Evolutionary conservation across 1,140 invertebrate species (phyloP), one percentile per base, ranked within the genome.

Genomic region (Caenorhabditis remanei): DNA sequence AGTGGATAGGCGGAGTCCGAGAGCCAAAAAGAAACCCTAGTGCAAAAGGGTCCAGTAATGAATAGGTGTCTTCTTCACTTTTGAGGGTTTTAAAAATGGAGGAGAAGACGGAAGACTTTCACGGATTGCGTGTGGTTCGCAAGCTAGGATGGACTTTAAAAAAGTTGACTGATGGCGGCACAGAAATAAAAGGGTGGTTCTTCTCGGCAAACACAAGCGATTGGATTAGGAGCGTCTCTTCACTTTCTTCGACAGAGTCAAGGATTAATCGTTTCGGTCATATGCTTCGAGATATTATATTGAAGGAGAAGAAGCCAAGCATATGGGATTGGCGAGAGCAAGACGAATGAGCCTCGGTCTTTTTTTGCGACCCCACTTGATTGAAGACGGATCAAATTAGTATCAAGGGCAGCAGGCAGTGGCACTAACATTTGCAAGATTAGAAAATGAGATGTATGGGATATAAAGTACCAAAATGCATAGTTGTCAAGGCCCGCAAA

Each of bases 261-360:
- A 79, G 46, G 21, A 79, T 79, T 79, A 79, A 79, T 79, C 71
- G 43, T 41, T 50, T 50, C 67, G 43, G 67, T 71, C 71, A 79
- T 79, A 79, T 79, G 71, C 46, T 79, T 50, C 71, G 13, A n/a
- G 71, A 79, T 79, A 71, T 71, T 46, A 79, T 48, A 79, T 79
- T 79, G 46, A 40, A 21, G 56, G 16, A 65, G 24, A 40, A 50
- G 71, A 79, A 79, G 46, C 71, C 71, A 79, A 50, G 21, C 71
- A 79, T 79, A 79, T 79, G 43, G 71, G 40, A 79, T 71, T 46
- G 67, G 67, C 67, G 19, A 71, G 67, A 71, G 67, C 43, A 79
- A 50, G 71, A 79, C 43, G 46, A 53, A 79, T 79, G 71, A 79
- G 71, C 43, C n/a, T n/a, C n/a, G n/a, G 50, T 79, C 40, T 61